These are phyloP conservation scores for Caenorhabditis sulstoni DNA, from an alignment of 2,888 invertebrate genomes.

Conservation along the genomic window DNA sequence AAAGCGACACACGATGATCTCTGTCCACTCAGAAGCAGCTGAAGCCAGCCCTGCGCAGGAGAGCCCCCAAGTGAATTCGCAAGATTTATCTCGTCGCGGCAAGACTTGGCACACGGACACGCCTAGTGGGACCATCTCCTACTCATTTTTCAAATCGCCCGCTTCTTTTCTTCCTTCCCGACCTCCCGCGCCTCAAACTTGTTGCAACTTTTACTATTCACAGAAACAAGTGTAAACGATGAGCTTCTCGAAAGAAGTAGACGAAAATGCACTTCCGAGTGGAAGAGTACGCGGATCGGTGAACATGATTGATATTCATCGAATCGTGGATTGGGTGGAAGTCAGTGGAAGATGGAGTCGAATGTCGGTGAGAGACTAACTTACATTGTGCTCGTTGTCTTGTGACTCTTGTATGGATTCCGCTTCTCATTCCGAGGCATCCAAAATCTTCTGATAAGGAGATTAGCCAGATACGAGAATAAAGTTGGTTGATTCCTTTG, in stretches of 20 bases:
- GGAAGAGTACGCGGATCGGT: conserved; percentile 59
- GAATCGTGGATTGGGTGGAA: conserved; percentile 70
- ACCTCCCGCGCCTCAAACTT: conserved; percentile 19
- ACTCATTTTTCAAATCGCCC: conserved; percentile 49
- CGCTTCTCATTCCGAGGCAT: background rate
- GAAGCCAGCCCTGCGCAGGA: conserved; percentile 15
- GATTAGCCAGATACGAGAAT: background rate
- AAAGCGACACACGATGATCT: conserved; percentile 8
- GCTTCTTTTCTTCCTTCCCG: conserved; percentile 1
- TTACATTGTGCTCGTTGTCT: background rate
- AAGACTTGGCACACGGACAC: conserved; percentile 20
- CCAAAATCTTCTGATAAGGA: background rate
- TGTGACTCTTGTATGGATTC: background rate
- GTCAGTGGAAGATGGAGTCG: conserved; percentile 75
- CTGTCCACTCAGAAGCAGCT: conserved; percentile 35
- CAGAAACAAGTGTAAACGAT: conserved; percentile 1
- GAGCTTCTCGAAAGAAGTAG: conserved; percentile 41
- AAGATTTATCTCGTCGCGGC: conserved; percentile 42
- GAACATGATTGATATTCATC: conserved; percentile 62
- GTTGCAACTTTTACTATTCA: background rate
- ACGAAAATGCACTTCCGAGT: conserved; percentile 17
- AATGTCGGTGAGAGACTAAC: conserved; percentile 64
- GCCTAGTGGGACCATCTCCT: conserved; percentile 47
- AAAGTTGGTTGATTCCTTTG: background rate
- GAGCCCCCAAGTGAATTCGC: conserved; percentile 54